Evolutionary conservation across 2,113 vertebrate species (phyloP).

Genomic region (Tachysurus vachellii): DNA sequence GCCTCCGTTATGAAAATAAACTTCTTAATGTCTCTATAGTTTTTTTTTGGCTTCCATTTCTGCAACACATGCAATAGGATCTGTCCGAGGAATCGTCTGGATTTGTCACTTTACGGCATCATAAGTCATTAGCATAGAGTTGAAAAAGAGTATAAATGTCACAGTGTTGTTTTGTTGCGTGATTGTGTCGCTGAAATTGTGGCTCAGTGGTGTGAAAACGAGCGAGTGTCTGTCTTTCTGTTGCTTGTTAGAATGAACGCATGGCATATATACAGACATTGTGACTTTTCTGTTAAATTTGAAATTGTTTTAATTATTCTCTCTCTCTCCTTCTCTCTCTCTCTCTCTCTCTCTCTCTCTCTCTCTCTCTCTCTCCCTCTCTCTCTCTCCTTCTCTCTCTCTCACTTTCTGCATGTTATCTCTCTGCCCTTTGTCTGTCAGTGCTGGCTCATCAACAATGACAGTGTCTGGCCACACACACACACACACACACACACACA

Average conservation of each 20-base stretch:
- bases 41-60: background rate
- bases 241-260: background rate
- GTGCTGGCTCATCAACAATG: background rate
- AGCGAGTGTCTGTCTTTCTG: background rate
- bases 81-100: background rate
- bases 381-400: constrained; percentile 10
- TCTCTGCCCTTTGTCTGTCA: background rate
- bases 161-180: background rate
- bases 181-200: background rate
- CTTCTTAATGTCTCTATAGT: background rate
- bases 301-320: background rate
- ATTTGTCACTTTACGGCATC: background rate
- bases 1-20: background rate
- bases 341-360: background rate
- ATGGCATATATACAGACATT: background rate
- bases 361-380: constrained; percentile 20
- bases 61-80: background rate
- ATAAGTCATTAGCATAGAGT: background rate
- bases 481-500: constrained; percentile 12
- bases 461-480: background rate
- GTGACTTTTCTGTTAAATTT: background rate
- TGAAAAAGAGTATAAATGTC: background rate
- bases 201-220: background rate
- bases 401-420: background rate
- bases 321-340: constrained; percentile 25